Base-by-base conservation (phyloP, 2,113 vertebrate genomes). In the Steatornis caripensis region DNA sequence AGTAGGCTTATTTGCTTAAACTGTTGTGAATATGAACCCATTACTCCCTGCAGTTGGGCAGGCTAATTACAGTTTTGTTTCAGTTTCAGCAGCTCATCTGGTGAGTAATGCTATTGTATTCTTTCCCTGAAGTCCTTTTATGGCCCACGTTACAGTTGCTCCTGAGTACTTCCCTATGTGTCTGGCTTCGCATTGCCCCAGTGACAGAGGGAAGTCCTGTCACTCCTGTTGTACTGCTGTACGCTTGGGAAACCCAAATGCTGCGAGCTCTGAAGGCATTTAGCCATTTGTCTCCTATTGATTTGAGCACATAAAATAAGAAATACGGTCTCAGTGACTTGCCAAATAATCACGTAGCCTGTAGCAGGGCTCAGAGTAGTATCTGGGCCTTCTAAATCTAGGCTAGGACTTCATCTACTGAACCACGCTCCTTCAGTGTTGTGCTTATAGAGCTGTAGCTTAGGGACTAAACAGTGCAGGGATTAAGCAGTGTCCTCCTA, bases 11-110 rank as follows among this genome's bases (percentile, higher is more conserved):
- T 94, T 90, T 75, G 76, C 64, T 92, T 54, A 32, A 90, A 70
- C 20, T 66, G 58, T 36, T 89, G 89, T 62, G 79, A 69, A 14
- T 62, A 7, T 14, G 83, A 92, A 71, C 72, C 84, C 53, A 15
- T 94, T 91, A 95, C 34, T 5, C 80, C 77, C 81, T 64, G 77
- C 91, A 89, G 20, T 18, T 62, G 94, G 80, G 86, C 93, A 89
- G 95, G 14, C 24, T 62, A 29, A 60, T 37, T 66, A 12, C 83
- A 92, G 64, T 62, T 95, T 27, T 84, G 68, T 62, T 95, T 90
- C 91, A 4, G 3, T 89, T 92, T 57, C 88, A 90, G 85, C 79
- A 46, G 66, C 6, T 61, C 48, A 32, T 61, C 72, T 68, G 84
- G 36, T 29, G 84, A 81, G 72, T 58, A 79, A 91, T 75, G 76